phyloP scores from a whole-genome alignment of 2,113 vertebrate species.

The Passer montanus region DNA sequence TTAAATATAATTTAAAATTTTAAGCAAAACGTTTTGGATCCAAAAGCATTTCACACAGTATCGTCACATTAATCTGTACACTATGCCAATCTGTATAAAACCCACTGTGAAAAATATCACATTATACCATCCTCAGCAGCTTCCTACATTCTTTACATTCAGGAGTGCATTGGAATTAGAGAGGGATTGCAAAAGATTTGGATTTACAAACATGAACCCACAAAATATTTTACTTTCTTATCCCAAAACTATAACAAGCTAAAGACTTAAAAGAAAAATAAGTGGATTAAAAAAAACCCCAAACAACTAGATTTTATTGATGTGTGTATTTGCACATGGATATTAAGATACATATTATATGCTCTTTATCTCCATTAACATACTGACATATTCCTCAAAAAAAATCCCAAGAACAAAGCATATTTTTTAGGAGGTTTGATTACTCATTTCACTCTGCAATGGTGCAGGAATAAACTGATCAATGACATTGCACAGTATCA shows the following conservation, averaged over 20 bases:
- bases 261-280: background rate
- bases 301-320: too few relatives aligned
- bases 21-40: background rate
- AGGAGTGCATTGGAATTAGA: background rate
- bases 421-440: background rate
- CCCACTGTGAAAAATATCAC: background rate
- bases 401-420: background rate
- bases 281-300: too few relatives aligned
- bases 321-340: background rate
- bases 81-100: background rate
- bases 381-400: background rate
- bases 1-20: background rate
- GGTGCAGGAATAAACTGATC: conserved; percentile 15
- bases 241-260: background rate
- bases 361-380: background rate
- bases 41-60: background rate
- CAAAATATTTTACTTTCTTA: background rate
- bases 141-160: background rate
- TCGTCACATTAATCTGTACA: background rate
- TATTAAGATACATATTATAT: background rate
- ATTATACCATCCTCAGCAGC: background rate
- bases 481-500: background rate
- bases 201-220: background rate
- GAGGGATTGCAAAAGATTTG: background rate
- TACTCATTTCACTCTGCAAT: background rate